Base-by-base conservation (phyloP, 2,888 invertebrate genomes). In the Netelia inedita region DNA sequence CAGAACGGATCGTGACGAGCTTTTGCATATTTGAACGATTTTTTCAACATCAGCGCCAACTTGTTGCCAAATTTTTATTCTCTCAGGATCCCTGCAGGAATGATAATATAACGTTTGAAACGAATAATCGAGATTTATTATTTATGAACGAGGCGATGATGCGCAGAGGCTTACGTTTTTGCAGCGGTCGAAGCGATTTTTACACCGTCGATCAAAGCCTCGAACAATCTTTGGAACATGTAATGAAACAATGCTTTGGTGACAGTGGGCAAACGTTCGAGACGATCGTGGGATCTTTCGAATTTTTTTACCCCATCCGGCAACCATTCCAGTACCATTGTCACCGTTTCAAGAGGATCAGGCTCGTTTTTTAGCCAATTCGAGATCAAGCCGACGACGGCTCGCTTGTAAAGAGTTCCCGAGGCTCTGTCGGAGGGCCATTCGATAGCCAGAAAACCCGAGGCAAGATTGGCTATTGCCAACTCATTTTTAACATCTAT, bases 61-160 rank as follows among this genome's bases (percentile, higher is more conserved):
- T 63, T 95, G 95, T 88, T 95, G 95, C 97, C 97, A 97, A 16
- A 96, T 89, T 75, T 94, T 93, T 59, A 97, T 93, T 91, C 96
- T 96, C 89, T 96, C 95, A 0, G 94, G 92, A 90, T 96, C 96
- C 0, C 96, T 95, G 85, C 95, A 91, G 46, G 72, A 50, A 73
- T n/a, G 19, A 28, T n/a, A 8, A 53, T 3, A 75, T 1, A 21
- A 53, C 53, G 28, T 63, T 43, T 10, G 0, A n/a, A 43, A 53
- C 16, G 16, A 50, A 10, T 9, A 11, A 50, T 11, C 72, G 35
- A 50, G 16, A 57, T 73, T n/a, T 80, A 55, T 59, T 19, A 10
- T 76, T 50, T 19, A 57, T 35, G 6, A 50, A 35, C 5, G 5
- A 61, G 35, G 21, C 9, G 11, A 21, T 53, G 23, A 14, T 46